Base-by-base conservation (phyloP, 2,888 invertebrate species). In the Camptogramma bilineatum region DNA sequence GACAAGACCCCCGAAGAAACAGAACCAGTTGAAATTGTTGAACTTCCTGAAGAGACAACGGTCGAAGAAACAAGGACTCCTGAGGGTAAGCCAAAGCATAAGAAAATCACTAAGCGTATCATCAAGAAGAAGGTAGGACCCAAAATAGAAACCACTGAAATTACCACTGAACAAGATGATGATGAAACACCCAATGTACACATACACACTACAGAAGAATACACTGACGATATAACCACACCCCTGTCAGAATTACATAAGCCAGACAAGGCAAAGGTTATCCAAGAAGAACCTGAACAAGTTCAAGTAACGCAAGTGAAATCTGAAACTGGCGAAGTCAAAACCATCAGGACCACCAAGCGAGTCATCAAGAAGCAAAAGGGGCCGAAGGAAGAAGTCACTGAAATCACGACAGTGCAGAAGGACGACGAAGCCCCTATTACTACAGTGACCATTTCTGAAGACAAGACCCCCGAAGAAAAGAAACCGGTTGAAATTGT, bases 161-260 rank as follows among this genome's bases (percentile, higher is more conserved):
- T 39, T 0, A 60, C 93, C 1, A 82, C 91, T 0, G 70, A 86
- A 68, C 88, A 92, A 74, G 87, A 91, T 75, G 88, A 89, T 62
- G 88, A 90, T 66, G 77, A 85, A 67, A 57, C 75, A 66, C 79
- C 79, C 7, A 73, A 75, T 69, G 24, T 24, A 24, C 24, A 24
- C 24, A 24, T 24, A 24, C 24, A 24, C 46, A 88, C 85, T 71
- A 73, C 86, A 81, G 81, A 60, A 78, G 24, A 60, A 52, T 56
- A 57, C 48, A 63, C 53, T 13, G 65, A 57, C 17, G 57, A 65
- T 17, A 54, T 47, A 2, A 58, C 28, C 10, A 65, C 50, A 52
- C 56, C 13, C 7, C 13, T 34, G 1, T 10, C 34, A 34, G 54
- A 69, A 0, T 56, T 58, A 62, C 42, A 54, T 13, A 53, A 4